These are phyloP conservation scores for Sorex araneus DNA, from an alignment of 2,113 vertebrate species.

Conservation along the genomic window DNA sequence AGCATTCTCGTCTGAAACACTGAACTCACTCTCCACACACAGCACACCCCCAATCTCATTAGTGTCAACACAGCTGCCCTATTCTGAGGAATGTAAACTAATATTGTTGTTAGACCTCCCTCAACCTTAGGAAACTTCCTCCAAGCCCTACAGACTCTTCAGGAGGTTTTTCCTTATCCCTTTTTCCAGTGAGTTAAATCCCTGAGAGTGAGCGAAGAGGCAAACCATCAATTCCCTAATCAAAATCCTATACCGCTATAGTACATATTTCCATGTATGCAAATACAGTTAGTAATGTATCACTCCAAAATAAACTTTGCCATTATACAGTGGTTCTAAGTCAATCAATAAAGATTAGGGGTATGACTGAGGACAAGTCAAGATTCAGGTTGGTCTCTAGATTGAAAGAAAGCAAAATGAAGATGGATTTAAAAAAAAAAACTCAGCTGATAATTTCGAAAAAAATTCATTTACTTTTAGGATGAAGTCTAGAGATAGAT, in stretches of 20 bases:
- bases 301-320: constrained; percentile 9
- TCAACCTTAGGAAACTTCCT: constrained; percentile 87
- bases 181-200: constrained; percentile 66
- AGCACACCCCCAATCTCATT: constrained; percentile 73
- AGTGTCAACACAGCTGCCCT: constrained; percentile 91
- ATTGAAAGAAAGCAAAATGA: not conserved
- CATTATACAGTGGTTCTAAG: constrained; percentile 21
- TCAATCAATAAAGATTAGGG: not conserved
- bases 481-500: constrained; percentile 58
- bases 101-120: constrained; percentile 89
- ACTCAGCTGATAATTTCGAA: constrained; percentile 47
- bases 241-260: not conserved
- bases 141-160: constrained; percentile 78
- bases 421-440: constrained; percentile 28
- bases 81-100: constrained; percentile 90
- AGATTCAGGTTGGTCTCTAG: constrained; percentile 29
- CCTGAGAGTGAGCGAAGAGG: constrained; percentile 21
- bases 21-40: constrained; percentile 31
- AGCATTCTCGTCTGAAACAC: constrained; percentile 81
- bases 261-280: not conserved
- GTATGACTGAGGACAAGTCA: not conserved
- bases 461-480: constrained; percentile 70
- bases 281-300: constrained; percentile 30
- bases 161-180: constrained; percentile 43
- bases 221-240: constrained; percentile 15